These are phyloP conservation scores for Rhyacophila evoluta DNA, from an alignment of 2,888 invertebrate species.

Conservation along the genomic window DNA sequence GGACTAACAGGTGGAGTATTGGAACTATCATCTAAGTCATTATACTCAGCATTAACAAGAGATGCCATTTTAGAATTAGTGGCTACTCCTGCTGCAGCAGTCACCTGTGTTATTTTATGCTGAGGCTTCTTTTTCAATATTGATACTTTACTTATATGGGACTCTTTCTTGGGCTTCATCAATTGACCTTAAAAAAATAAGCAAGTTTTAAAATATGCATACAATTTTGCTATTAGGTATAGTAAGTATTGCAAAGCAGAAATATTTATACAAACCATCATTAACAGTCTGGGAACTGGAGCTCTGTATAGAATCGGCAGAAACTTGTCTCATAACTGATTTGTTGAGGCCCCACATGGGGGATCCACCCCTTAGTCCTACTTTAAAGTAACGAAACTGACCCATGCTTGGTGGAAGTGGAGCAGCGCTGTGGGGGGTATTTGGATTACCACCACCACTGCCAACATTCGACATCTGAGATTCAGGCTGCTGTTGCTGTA, in stretches of 20 bases:
- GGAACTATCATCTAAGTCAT: slow-evolving; percentile 72
- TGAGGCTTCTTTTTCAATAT: slow-evolving; percentile 70
- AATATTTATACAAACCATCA: slow-evolving; percentile 6
- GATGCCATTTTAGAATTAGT: slow-evolving; percentile 64
- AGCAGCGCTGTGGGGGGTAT: slow-evolving; percentile 70
- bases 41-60: slow-evolving; percentile 71
- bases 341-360: slow-evolving; percentile 72
- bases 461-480: slow-evolving; percentile 30
- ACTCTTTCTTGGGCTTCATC: slow-evolving; percentile 63
- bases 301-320: slow-evolving; percentile 31
- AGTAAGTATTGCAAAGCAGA: not conserved
- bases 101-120: slow-evolving; percentile 56
- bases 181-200: slow-evolving; percentile 38
- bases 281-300: slow-evolving; percentile 35
- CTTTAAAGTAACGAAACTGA: slow-evolving; percentile 71
- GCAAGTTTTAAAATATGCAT: not conserved
- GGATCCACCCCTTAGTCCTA: slow-evolving; percentile 75
- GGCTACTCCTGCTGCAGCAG: slow-evolving; percentile 58
- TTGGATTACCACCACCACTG: slow-evolving; percentile 58
- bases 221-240: not conserved
- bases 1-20: slow-evolving; percentile 71
- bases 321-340: slow-evolving; percentile 52
- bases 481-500: slow-evolving; percentile 37
- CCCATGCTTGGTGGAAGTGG: slow-evolving; percentile 73
- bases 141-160: slow-evolving; percentile 69